Conservation (phyloP, 2,113 vertebrate species). For the Poeciliopsis retropinna region DNA sequence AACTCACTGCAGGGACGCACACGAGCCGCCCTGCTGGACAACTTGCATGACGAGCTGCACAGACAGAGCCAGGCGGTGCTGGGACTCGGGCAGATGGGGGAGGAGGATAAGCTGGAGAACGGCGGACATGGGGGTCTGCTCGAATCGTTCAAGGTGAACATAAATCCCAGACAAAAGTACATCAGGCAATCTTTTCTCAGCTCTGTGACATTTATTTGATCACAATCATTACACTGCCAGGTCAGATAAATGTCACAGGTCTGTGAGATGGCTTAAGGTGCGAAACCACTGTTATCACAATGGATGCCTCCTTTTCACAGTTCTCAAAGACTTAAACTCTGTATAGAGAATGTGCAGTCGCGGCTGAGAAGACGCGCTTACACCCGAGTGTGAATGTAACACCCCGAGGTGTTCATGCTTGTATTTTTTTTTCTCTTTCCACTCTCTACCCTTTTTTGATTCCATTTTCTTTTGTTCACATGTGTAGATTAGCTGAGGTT, state of each 20-base stretch:
- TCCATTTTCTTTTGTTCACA: neutral
- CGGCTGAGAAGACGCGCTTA: neutral
- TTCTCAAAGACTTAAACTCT: neutral
- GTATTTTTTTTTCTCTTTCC: neutral
- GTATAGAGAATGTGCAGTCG: neutral
- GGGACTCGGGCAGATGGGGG: constrained; percentile 84
- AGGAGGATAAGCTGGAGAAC: constrained; percentile 92
- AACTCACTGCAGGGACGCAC: constrained; percentile 85
- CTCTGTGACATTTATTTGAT: constrained; percentile 44
- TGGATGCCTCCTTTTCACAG: neutral
- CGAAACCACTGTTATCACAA: neutral
- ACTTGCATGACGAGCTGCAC: constrained; percentile 91
- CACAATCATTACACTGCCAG: neutral
- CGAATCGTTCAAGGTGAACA: constrained; percentile 92
- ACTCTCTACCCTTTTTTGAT: neutral
- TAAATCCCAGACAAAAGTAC: constrained; percentile 7
- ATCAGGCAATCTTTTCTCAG: constrained; percentile 3
- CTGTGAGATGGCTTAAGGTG: constrained; percentile 16
- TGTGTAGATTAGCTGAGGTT: neutral
- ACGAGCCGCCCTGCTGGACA: constrained; percentile 89
- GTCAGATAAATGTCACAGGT: constrained; percentile 43
- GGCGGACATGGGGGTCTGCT: constrained; percentile 90
- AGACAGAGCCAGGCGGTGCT: constrained; percentile 90
- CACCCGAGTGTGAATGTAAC: neutral
- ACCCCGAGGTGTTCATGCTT: neutral